Conservation (phyloP, 2,888 invertebrate genomes). For the Escarpia spicata region DNA sequence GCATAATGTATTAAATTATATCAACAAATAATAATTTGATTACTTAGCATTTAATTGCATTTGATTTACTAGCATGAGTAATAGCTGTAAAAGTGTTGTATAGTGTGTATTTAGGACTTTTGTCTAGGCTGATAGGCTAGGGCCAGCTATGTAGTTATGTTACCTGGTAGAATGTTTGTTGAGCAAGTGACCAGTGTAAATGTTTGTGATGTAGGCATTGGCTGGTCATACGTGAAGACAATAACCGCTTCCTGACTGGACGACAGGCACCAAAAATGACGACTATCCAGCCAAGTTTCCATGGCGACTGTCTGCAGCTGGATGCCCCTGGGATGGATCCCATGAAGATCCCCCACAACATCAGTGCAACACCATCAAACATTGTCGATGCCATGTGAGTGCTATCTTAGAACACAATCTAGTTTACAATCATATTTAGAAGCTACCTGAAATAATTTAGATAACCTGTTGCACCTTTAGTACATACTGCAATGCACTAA, state of each 20-base stretch:
- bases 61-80: too few species aligned
- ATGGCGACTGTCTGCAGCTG: constrained; percentile 45
- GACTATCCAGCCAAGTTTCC: constrained; percentile 41
- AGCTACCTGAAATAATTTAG: too few species aligned
- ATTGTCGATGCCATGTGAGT: not conserved
- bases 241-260: constrained; percentile 48
- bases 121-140: too few species aligned
- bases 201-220: not conserved
- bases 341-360: not conserved
- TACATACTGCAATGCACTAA: not conserved
- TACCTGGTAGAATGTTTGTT: not conserved
- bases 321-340: constrained; percentile 49
- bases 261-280: constrained; percentile 49
- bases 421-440: not conserved
- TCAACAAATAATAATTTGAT: too few species aligned
- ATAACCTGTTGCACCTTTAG: not conserved
- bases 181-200: not conserved
- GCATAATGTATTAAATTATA: too few species aligned
- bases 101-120: too few species aligned
- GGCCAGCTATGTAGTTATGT: too few species aligned
- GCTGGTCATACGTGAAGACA: constrained; percentile 18
- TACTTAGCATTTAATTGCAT: too few species aligned
- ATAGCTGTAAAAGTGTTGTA: too few species aligned
- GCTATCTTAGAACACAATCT: not conserved
- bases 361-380: not conserved